Conservation (phyloP, 2,888 invertebrate genomes). For the Arrhopalites spinosus region DNA sequence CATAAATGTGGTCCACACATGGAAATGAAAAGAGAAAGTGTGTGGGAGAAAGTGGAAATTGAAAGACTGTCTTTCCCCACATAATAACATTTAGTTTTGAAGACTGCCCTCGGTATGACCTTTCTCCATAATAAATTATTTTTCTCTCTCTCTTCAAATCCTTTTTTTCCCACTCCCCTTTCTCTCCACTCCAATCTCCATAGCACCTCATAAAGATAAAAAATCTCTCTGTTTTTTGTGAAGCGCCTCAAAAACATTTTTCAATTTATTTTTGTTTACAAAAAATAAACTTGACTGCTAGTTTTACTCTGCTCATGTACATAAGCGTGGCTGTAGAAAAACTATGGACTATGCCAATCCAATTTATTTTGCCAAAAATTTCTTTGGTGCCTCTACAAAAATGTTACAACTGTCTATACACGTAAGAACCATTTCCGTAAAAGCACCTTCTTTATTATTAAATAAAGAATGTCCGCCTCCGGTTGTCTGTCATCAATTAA, state of each 20-base stretch:
- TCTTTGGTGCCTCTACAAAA: no score
- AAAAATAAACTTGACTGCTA: background rate
- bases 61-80: background rate
- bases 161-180: background rate
- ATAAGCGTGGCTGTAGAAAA: no score
- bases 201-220: no score
- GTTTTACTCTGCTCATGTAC: no score
- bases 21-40: background rate
- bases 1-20: background rate
- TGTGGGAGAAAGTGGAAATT: background rate
- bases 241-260: background rate
- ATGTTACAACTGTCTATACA: no score
- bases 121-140: constrained; percentile 2
- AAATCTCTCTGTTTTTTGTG: background rate
- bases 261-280: background rate
- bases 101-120: background rate
- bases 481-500: no score
- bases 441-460: no score
- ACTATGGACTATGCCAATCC: no score
- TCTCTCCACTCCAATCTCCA: background rate
- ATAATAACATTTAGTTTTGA: background rate
- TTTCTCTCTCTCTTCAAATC: background rate
- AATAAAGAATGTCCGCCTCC: no score
- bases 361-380: no score
- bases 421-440: no score